A percentile compares a stretch with the other conserved stretches of the same genome.
Evolutionary conservation across 2,113 vertebrate genomes (phyloP).

Genomic region (Zosterops hypoxanthus): DNA sequence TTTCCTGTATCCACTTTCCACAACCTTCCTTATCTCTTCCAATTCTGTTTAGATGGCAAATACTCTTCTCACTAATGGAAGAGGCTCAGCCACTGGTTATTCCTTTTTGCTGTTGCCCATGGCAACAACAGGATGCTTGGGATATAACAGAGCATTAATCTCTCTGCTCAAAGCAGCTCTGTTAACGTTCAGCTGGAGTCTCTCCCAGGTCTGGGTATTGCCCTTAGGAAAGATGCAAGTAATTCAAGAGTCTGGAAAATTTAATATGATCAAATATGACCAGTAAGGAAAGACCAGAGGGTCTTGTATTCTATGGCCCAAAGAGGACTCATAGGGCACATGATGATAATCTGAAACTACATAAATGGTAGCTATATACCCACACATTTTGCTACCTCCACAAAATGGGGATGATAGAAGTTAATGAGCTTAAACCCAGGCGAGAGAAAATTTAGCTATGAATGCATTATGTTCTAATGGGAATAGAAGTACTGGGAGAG

Average conservation of each 20-base stretch:
- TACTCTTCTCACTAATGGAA: not conserved
- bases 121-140: not conserved
- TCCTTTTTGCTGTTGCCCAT: not conserved
- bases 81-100: not conserved
- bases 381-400: not conserved
- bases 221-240: not conserved
- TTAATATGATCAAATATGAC: not conserved
- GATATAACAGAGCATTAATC: not conserved
- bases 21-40: not conserved
- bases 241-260: not conserved
- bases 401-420: not conserved
- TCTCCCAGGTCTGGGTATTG: not conserved
- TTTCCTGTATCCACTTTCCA: not conserved
- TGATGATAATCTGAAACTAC: not conserved
- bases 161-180: not conserved
- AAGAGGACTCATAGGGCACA: not conserved
- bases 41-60: not conserved
- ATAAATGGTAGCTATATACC: not conserved
- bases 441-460: not conserved
- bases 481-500: not conserved
- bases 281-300: not conserved
- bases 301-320: not conserved
- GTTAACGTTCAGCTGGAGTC: not conserved
- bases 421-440: not conserved
- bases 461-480: not conserved